Conservation (phyloP, 2,797 vertebrate genomes). For the Amblyopsis hoosieri region DNA sequence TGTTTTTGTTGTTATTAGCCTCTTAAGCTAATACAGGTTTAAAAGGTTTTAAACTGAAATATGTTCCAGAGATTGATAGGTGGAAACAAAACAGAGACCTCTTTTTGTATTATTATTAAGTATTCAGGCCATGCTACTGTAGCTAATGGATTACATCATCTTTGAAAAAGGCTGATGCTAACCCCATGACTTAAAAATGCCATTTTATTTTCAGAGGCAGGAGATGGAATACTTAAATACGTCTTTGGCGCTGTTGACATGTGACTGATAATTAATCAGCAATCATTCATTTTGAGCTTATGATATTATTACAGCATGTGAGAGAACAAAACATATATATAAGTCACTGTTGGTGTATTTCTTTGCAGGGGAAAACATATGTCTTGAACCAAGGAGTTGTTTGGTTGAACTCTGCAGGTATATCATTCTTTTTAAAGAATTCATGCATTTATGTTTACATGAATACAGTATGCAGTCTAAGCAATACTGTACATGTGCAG, state of each 20-base stretch:
- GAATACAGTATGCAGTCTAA: too few relatives aligned
- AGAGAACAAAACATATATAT: background rate
- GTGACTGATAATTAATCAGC: slow-evolving; percentile 53
- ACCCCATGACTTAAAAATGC: slow-evolving; percentile 70
- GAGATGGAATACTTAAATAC: slow-evolving; percentile 67
- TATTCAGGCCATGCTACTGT: slow-evolving; percentile 67
- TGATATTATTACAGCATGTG: background rate
- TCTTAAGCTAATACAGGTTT: background rate
- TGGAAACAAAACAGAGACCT: slow-evolving; percentile 47
- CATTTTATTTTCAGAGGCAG: slow-evolving; percentile 77
- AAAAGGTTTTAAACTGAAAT: slow-evolving; percentile 51
- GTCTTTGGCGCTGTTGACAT: slow-evolving; percentile 60
- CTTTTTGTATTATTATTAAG: slow-evolving; percentile 29
- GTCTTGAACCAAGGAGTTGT: slow-evolving; percentile 2
- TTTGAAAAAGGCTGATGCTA: slow-evolving; percentile 63
- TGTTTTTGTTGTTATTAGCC: slow-evolving; percentile 39
- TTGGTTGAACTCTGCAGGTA: background rate
- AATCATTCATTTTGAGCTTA: background rate
- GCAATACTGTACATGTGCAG: background rate
- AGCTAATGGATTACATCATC: slow-evolving; percentile 77
- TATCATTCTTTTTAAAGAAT: background rate
- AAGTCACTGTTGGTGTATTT: background rate
- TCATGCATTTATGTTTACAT: too few relatives aligned
- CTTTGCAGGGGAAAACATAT: background rate
- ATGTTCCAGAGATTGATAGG: slow-evolving; percentile 30